Evolutionary conservation across 2,888 invertebrate species (phyloP).

Genomic region (Dione vanillae): DNA sequence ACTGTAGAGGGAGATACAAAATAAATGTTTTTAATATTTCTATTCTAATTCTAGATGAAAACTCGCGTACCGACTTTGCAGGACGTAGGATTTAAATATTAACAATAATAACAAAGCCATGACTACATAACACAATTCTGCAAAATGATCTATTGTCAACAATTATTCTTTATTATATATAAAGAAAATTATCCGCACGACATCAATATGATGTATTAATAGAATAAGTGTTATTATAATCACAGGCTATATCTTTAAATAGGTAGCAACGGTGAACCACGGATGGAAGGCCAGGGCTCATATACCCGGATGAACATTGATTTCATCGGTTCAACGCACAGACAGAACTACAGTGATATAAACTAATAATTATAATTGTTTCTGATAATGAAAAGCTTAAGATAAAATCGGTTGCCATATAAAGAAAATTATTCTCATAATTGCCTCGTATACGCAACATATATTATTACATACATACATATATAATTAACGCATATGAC

Average conservation of each 20-base stretch:
- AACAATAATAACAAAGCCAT: background rate
- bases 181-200: conserved; percentile 17
- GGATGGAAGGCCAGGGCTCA: conserved; percentile 39
- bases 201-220: conserved; percentile 18
- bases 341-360: conserved; percentile 28
- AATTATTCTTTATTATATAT: background rate
- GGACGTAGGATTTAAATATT: background rate
- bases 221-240: conserved; percentile 12
- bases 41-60: background rate
- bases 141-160: background rate
- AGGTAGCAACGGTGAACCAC: conserved; percentile 36
- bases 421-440: background rate
- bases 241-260: conserved; percentile 32
- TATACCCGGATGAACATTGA: conserved; percentile 47
- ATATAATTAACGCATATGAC: too few species aligned
- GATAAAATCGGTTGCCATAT: conserved; percentile 5
- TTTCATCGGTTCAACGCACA: conserved; percentile 44
- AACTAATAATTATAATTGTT: conserved; percentile 10
- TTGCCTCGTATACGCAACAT: background rate
- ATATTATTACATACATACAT: too few species aligned
- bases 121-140: background rate
- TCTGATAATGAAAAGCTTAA: background rate
- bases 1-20: background rate
- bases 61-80: background rate
- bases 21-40: conserved; percentile 2